Conservation (phyloP, 2,113 vertebrate genomes). For the Varanus komodoensis region DNA sequence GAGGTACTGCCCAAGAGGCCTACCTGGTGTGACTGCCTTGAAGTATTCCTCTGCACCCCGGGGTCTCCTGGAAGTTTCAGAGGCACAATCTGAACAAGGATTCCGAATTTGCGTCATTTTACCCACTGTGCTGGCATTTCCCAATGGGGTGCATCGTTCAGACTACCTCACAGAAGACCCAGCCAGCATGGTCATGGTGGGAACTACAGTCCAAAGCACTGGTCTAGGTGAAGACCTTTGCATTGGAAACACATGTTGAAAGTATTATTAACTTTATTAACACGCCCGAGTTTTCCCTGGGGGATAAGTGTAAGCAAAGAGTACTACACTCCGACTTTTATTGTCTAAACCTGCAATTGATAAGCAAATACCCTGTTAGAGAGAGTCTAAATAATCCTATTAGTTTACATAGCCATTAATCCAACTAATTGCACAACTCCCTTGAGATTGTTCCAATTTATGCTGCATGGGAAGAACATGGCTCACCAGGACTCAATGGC, state of each 20-base stretch:
- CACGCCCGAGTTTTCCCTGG: not conserved
- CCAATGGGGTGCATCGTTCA: no score
- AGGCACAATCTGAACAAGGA: not conserved
- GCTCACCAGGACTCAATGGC: not conserved
- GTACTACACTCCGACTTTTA: slow-evolving; percentile 2
- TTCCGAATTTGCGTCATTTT: no score
- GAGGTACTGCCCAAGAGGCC: no score
- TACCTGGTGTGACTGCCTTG: no score
- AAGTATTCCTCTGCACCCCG: not conserved
- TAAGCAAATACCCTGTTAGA: slow-evolving; percentile 63
- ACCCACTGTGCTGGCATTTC: no score
- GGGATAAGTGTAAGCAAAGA: not conserved
- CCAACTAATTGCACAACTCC: slow-evolving; percentile 55
- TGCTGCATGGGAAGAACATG: not conserved
- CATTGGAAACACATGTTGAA: not conserved
- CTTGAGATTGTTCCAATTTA: slow-evolving; percentile 46
- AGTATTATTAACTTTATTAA: not conserved
- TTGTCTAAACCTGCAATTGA: slow-evolving; percentile 44
- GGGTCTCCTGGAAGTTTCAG: not conserved
- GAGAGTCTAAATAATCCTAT: slow-evolving; percentile 22
- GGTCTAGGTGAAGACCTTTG: no score
- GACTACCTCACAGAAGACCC: no score
- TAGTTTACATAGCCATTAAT: slow-evolving; percentile 59
- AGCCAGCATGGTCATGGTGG: no score
- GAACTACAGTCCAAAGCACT: no score